These are phyloP conservation scores for Galeopsomyia nigrocyanea DNA, from an alignment of 2,888 invertebrate genomes.

Conservation along the genomic window DNA sequence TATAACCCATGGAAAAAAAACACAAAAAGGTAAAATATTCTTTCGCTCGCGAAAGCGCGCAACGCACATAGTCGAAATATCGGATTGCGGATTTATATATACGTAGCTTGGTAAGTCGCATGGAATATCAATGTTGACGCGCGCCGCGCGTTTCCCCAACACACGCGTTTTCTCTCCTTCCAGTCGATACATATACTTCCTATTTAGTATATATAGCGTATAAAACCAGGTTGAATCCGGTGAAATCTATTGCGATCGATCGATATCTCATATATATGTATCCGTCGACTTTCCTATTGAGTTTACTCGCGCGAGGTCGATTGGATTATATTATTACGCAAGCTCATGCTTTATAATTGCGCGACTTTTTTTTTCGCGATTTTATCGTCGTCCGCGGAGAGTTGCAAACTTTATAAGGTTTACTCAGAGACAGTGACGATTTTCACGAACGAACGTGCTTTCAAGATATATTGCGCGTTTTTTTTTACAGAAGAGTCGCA, in stretches of 20 bases:
- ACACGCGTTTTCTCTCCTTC: conserved; percentile 10
- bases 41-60: neutral
- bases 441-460: conserved; percentile 41
- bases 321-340: conserved; percentile 31
- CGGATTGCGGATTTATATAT: conserved; percentile 62
- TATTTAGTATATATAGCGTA: conserved; percentile 55
- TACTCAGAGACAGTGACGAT: conserved; percentile 18
- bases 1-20: too few species aligned
- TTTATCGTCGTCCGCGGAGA: conserved; percentile 1
- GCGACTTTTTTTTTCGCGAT: neutral
- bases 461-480: conserved; percentile 13
- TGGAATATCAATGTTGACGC: conserved; percentile 66
- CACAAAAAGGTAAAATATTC: conserved; percentile 19
- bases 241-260: conserved; percentile 63
- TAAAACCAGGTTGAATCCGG: conserved; percentile 61
- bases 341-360: conserved; percentile 30
- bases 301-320: conserved; percentile 27
- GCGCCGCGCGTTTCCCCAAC: conserved; percentile 52
- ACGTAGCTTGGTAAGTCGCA: conserved; percentile 52
- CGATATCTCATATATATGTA: conserved; percentile 61
- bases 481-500: neutral
- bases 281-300: conserved; percentile 9
- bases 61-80: conserved; percentile 57
- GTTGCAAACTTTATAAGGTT: conserved; percentile 5
- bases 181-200: conserved; percentile 58